phyloP scores from a whole-genome alignment of 2,797 vertebrate genomes.

The Eospalax fontanierii region DNA sequence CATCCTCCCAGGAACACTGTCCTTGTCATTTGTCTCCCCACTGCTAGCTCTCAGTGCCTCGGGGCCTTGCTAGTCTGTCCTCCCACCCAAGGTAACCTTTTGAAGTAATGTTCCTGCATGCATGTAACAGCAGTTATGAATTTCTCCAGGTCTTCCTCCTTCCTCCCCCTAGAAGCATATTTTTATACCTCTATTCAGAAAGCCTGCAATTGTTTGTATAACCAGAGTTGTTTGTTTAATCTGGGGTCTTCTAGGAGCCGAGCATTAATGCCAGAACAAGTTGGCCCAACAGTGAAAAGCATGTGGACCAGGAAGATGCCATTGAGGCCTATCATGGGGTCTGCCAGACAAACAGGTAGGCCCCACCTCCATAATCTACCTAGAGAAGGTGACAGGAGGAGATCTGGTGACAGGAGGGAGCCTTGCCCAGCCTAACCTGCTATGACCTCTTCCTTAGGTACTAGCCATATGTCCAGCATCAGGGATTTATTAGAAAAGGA shows the following conservation, averaged over 20 bases:
- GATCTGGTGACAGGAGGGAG: neutral
- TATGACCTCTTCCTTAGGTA: neutral
- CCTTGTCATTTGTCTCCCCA: neutral
- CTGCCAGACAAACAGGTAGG: conserved; percentile 94
- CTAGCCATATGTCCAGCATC: rapidly evolving
- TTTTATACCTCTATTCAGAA: neutral
- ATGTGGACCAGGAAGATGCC: conserved; percentile 91
- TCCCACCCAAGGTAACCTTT: neutral
- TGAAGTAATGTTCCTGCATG: neutral
- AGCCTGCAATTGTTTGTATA: neutral
- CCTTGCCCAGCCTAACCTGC: rapidly evolving
- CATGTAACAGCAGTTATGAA: neutral
- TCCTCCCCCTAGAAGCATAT: neutral
- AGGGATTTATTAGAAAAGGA: neutral
- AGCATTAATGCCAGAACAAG: conserved; percentile 78
- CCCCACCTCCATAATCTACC: rapidly evolving
- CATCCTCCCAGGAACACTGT: neutral
- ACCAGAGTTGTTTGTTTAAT: neutral
- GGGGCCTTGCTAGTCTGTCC: neutral
- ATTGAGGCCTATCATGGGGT: conserved; percentile 92
- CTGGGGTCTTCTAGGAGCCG: conserved; percentile 83
- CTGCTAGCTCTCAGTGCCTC: rapidly evolving
- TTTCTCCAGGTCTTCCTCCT: neutral
- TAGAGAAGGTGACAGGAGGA: rapidly evolving
- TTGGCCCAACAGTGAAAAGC: conserved; percentile 91